Conservation (phyloP, 2,797 vertebrate species). For the Gastrophryne carolinensis region DNA sequence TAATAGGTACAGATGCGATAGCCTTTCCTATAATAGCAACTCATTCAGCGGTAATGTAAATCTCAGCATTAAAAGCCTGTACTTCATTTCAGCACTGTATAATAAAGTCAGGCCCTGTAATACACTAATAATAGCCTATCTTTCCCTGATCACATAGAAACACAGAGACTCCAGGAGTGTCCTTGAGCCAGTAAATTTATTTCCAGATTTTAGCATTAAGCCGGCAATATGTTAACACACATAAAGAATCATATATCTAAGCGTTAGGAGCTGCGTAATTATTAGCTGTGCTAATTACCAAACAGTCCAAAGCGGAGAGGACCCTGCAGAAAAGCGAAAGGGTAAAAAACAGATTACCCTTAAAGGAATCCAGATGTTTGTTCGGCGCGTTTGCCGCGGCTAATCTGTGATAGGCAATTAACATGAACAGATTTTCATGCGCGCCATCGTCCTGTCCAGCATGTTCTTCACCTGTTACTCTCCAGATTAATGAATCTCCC, state of each 20-base stretch:
- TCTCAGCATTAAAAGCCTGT: no score
- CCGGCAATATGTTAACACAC: conserved; percentile 15
- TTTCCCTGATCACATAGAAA: not conserved
- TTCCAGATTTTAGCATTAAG: conserved; percentile 7
- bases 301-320: conserved; percentile 8
- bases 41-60: no score
- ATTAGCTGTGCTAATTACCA: conserved; percentile 38
- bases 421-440: conserved; percentile 59
- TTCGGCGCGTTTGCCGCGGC: conserved; percentile 52
- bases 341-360: conserved; percentile 57
- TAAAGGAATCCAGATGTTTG: conserved; percentile 58
- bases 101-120: not conserved
- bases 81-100: no score
- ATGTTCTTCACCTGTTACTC: conserved; percentile 52
- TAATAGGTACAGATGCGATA: no score
- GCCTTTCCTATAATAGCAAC: no score
- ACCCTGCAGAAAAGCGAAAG: conserved; percentile 43
- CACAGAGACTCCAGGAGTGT: not conserved
- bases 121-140: not conserved
- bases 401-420: conserved; percentile 61
- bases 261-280: conserved; percentile 6
- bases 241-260: conserved; percentile 19
- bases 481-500: not conserved
- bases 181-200: conserved; percentile 25
- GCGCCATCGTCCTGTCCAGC: conserved; percentile 54